Percentiles rank a stretch among this genome's conserved stretches.
These are phyloP conservation scores for Leucopsar rothschildi DNA, from an alignment of 2,113 vertebrate species.

Conservation along the genomic window DNA sequence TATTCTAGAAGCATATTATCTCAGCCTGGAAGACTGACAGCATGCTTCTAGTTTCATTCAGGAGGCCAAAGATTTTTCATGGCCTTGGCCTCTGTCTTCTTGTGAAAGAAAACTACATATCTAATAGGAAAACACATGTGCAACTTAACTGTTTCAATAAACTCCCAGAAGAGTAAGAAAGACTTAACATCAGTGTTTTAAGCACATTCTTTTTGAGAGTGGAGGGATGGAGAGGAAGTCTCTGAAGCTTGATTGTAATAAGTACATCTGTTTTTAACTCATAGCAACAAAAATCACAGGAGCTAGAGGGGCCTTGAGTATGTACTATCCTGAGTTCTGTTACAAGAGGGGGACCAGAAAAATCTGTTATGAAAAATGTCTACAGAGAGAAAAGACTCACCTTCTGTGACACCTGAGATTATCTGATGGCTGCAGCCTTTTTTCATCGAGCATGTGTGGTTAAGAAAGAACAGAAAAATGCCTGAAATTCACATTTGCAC, in stretches of 20 bases:
- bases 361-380: neutral
- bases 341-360: neutral
- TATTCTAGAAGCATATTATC: neutral
- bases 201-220: neutral
- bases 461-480: neutral
- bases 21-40: neutral
- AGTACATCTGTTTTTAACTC: neutral
- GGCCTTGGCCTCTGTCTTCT: neutral
- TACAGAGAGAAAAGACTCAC: neutral
- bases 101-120: neutral
- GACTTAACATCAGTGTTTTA: neutral
- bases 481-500: neutral
- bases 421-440: neutral
- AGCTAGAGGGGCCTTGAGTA: neutral
- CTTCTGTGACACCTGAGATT: neutral
- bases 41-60: neutral
- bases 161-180: neutral
- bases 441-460: rapidly evolving
- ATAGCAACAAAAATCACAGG: neutral
- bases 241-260: neutral
- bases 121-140: neutral
- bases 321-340: neutral
- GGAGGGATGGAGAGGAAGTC: neutral
- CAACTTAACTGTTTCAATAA: neutral
- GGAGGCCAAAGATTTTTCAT: neutral